phyloP scores from a whole-genome alignment of 2,888 invertebrate genomes.

The Theodoxus fluviatilis region DNA sequence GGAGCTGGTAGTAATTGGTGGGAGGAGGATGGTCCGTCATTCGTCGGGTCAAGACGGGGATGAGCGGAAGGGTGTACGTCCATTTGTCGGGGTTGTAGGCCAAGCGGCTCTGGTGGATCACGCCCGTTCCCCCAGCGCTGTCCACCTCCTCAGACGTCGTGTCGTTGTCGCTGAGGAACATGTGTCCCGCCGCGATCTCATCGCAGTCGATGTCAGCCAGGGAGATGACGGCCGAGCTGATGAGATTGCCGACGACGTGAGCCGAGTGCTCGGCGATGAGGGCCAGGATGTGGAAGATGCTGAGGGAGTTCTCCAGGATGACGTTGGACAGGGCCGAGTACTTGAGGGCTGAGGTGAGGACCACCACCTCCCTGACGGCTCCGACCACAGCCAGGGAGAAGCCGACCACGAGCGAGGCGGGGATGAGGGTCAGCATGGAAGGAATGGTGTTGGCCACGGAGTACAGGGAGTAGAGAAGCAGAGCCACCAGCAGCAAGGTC shows the following conservation, averaged over 20 bases:
- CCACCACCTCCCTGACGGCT: constrained; percentile 51
- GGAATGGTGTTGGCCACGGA: constrained; percentile 53
- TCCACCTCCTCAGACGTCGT: no score
- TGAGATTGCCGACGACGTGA: constrained; percentile 52
- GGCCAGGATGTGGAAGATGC: constrained; percentile 53
- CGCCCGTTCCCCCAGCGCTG: no score
- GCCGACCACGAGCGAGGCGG: constrained; percentile 49
- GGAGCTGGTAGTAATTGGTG: constrained; percentile 44
- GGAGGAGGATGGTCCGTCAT: constrained; percentile 31
- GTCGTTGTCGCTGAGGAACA: no score
- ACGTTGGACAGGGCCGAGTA: constrained; percentile 49
- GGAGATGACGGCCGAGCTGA: constrained; percentile 48
- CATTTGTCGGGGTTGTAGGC: constrained; percentile 29
- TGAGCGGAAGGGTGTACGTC: constrained; percentile 38
- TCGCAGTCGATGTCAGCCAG: constrained; percentile 37
- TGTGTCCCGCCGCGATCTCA: constrained; percentile 26
- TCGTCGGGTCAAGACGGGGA: constrained; percentile 34
- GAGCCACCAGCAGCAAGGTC: constrained; percentile 46
- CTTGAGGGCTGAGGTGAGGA: constrained; percentile 50
- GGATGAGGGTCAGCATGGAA: constrained; percentile 48
- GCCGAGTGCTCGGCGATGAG: constrained; percentile 54
- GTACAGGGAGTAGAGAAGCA: constrained; percentile 53
- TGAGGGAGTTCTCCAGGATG: constrained; percentile 47
- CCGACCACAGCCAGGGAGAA: constrained; percentile 53
- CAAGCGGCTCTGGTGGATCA: constrained; percentile 5